Conservation (phyloP, 2,113 vertebrate genomes). For the Ifrita kowaldi region DNA sequence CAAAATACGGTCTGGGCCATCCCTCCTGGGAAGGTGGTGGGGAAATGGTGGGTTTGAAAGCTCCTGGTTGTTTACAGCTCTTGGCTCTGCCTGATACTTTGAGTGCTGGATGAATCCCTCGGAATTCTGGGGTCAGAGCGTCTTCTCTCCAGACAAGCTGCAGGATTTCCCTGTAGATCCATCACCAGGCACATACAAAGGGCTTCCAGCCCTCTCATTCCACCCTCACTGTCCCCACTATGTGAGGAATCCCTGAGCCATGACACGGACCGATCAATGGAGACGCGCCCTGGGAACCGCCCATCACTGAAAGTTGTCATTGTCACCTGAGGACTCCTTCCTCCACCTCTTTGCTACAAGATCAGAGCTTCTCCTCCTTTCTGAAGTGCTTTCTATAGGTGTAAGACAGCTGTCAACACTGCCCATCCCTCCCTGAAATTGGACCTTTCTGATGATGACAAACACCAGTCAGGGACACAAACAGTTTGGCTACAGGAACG, state of each 20-base stretch:
- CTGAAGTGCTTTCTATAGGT: background rate
- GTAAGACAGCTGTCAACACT: background rate
- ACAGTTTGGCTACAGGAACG: background rate
- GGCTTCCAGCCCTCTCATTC: background rate
- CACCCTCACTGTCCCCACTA: background rate
- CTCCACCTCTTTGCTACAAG: background rate
- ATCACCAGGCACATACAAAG: background rate
- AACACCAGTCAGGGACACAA: background rate
- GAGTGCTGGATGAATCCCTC: background rate
- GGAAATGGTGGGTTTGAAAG: background rate
- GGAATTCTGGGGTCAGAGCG: background rate
- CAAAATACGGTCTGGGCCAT: background rate
- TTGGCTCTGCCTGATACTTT: background rate
- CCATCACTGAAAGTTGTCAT: fast-evolving
- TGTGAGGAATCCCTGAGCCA: background rate
- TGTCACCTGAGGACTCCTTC: background rate
- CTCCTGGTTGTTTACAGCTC: background rate
- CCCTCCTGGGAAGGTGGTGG: background rate
- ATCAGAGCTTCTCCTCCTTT: background rate
- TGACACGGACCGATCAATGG: fast-evolving
- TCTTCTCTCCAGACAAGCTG: background rate
- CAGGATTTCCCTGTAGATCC: background rate
- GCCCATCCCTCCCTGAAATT: background rate
- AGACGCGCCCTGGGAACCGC: background rate
- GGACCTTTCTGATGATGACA: background rate